Percentiles rank a stretch among this genome's conserved stretches.
Evolutionary conservation across 2,113 vertebrate species (phyloP).

Genomic region (Osmerus mordax): DNA sequence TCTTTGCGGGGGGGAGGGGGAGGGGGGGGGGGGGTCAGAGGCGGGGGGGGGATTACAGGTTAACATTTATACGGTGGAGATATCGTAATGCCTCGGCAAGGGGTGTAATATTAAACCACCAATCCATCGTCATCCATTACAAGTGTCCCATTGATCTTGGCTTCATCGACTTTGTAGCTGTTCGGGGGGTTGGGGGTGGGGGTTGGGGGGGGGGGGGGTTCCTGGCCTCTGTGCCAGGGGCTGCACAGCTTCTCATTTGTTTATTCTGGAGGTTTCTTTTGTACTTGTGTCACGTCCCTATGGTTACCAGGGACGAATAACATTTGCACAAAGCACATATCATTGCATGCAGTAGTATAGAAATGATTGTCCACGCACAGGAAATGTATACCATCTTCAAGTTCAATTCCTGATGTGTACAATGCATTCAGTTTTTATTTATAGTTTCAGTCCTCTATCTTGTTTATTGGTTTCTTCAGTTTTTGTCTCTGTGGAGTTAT

Average conservation of each 20-base stretch:
- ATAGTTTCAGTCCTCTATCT: too few species aligned
- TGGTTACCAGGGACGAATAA: neutral
- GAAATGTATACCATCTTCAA: too few species aligned
- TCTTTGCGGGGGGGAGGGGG: constrained; percentile 71
- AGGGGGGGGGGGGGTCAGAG: too few species aligned
- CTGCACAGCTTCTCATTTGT: neutral
- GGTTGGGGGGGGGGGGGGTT: neutral
- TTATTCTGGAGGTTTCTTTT: neutral
- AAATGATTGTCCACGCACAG: too few species aligned
- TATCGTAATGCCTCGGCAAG: constrained; percentile 83
- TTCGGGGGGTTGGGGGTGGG: constrained; percentile 25
- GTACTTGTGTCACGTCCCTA: neutral
- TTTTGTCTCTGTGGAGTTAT: neutral
- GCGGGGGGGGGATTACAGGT: constrained; percentile 80
- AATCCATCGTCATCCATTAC: constrained; percentile 88
- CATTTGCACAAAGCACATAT: too few species aligned
- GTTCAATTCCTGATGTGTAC: too few species aligned
- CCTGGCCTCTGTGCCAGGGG: too few species aligned
- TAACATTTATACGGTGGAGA: constrained; percentile 91
- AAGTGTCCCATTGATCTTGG: constrained; percentile 82
- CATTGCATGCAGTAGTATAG: too few species aligned
- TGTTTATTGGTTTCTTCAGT: too few species aligned
- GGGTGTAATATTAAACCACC: constrained; percentile 89
- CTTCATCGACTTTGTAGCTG: constrained; percentile 79
- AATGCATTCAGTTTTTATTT: too few species aligned